Evolutionary conservation across 2,797 vertebrate genomes (phyloP).

Genomic region (Gouania willdenowi): DNA sequence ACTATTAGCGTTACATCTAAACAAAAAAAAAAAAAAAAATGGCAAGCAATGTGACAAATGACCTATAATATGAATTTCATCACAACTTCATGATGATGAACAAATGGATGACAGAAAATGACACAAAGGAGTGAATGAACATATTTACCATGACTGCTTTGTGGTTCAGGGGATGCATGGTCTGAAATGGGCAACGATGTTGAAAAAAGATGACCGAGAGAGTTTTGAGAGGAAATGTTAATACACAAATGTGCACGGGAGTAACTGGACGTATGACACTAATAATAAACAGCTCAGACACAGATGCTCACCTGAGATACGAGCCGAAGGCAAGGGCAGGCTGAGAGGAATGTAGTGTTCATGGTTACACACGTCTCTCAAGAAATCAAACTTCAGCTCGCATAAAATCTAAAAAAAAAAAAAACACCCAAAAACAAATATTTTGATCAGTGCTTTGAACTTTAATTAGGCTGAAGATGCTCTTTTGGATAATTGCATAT

Average conservation of each 20-base stretch:
- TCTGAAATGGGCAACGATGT: constrained; percentile 69
- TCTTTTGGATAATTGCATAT: neutral
- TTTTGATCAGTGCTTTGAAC: neutral
- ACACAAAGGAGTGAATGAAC: constrained; percentile 31
- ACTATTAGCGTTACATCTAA: constrained; percentile 22
- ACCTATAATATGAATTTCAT: no score
- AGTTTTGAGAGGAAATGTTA: constrained; percentile 34
- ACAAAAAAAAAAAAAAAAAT: constrained; percentile 12
- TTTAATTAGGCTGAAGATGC: neutral
- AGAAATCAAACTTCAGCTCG: constrained; percentile 95
- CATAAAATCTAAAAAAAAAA: constrained; percentile 75
- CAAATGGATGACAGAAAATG: no score
- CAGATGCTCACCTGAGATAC: constrained; percentile 92
- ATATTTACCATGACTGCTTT: constrained; percentile 77
- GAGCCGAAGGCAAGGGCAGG: constrained; percentile 87
- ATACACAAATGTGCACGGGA: constrained; percentile 46
- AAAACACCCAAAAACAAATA: no score
- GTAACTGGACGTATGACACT: constrained; percentile 29
- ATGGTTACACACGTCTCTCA: constrained; percentile 95
- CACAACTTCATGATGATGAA: no score
- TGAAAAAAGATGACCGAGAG: constrained; percentile 19
- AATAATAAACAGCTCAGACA: no score
- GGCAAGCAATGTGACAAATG: constrained; percentile 11
- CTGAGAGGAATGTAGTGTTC: constrained; percentile 96
- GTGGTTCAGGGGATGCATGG: constrained; percentile 67